Evolutionary conservation across 1,140 invertebrate genomes (phyloP).

Genomic region (Panulirus ornatus): DNA sequence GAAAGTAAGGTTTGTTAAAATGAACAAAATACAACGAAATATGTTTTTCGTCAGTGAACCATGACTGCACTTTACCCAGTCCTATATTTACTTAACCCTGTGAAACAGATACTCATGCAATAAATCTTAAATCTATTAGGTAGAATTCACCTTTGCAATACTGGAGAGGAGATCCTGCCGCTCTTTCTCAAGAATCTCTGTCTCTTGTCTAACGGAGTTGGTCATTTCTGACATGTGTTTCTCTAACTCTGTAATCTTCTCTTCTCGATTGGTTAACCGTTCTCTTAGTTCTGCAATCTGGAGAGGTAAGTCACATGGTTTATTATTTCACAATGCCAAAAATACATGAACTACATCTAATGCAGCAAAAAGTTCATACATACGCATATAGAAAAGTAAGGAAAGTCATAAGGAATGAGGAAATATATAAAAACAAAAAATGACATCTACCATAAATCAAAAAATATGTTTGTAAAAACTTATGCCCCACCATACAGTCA

Average conservation of each 20-base stretch:
- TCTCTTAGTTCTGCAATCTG: conserved; percentile 84
- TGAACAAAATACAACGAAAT: background rate
- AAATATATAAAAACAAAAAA: too few species aligned
- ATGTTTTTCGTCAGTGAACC: background rate
- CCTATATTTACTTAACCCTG: too few species aligned
- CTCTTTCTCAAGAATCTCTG: conserved; percentile 82
- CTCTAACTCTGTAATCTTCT: conserved; percentile 84
- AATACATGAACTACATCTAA: too few species aligned
- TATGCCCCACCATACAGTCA: too few species aligned
- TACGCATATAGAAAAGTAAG: too few species aligned
- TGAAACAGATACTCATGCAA: too few species aligned
- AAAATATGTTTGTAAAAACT: too few species aligned
- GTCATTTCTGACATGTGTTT: conserved; percentile 83
- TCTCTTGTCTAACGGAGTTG: conserved; percentile 82
- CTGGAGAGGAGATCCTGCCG: conserved; percentile 81
- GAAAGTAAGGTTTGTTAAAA: background rate
- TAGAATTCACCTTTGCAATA: conserved; percentile 76
- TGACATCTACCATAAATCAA: too few species aligned
- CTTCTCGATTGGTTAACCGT: conserved; percentile 83
- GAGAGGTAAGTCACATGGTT: background rate
- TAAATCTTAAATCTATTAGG: background rate
- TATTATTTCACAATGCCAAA: background rate
- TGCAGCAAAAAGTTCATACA: too few species aligned
- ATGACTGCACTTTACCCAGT: too few species aligned
- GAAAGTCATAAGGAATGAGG: too few species aligned